These are phyloP conservation scores for Channa striata DNA, from an alignment of 2,797 vertebrate species.

Conservation along the genomic window DNA sequence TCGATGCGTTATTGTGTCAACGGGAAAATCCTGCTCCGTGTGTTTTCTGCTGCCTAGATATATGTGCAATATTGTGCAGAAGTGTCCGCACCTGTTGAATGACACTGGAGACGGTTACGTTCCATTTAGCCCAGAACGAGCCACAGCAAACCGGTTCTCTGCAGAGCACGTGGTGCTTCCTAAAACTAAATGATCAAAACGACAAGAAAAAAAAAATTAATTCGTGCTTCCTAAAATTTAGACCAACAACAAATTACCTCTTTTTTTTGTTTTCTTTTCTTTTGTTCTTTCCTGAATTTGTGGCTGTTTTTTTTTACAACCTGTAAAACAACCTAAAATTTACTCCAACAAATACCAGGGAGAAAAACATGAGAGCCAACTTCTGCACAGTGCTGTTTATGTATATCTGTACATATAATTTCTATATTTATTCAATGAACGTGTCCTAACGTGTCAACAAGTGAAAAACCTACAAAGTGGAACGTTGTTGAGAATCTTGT, in stretches of 20 bases:
- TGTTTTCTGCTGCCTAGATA: conserved; percentile 81
- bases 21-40: conserved; percentile 52
- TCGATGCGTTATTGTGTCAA: conserved; percentile 61
- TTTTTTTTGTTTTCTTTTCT: background rate
- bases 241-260: background rate
- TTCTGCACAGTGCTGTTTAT: conserved; percentile 83
- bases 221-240: background rate
- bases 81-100: conserved; percentile 59
- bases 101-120: background rate
- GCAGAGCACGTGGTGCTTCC: background rate
- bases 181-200: background rate
- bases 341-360: background rate
- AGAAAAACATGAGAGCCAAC: conserved; percentile 20
- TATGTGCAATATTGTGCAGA: conserved; percentile 83
- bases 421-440: conserved; percentile 87
- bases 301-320: background rate
- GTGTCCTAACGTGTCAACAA: conserved; percentile 84
- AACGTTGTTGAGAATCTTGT: conserved; percentile 86
- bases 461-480: conserved; percentile 79
- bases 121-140: conserved; percentile 1
- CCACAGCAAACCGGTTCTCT: background rate
- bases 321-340: conserved; percentile 7
- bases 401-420: conserved; percentile 87
- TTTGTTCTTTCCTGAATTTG: background rate
- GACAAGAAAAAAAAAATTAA: background rate